Evolutionary conservation across 2,888 invertebrate species (phyloP), one percentile per base, ranked within the genome.

Genomic region (Auanema freiburgensis): DNA sequence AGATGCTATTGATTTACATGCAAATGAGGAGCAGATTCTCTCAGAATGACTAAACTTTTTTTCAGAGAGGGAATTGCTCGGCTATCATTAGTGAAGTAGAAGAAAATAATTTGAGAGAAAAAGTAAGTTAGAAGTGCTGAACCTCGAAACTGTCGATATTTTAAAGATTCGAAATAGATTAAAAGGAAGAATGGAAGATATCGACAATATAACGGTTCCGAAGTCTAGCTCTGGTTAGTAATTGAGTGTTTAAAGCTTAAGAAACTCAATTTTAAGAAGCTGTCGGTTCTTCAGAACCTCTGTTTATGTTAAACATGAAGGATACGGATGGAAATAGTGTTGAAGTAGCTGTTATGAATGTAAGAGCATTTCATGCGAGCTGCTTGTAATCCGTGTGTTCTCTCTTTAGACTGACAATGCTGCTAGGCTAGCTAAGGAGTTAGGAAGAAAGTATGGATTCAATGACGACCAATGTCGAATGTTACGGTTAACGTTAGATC

Each of bases 391-490:
- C 33, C 33, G 8, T 33, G 33, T 8, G 5, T 21, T 40, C 42
- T 12, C 44, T n/a, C 69, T 74, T 18, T 63, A 76, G 76, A 67
- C 63, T 12, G 71, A 72, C 23, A 68, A 67, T 59, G 66, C 76
- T 1, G 74, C 76, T 14, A 64, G 72, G 23, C 46, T 74, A 0
- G 65, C 76, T 2, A 76, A 76, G 50, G 41, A 54, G 0, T 49
- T 76, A 1, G 60, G 66, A 12, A 62, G 72, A n/a, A 59, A 71
- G 43, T 54, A 73, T 60, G 60, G 62, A 24, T 72, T 73, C 52
- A 65, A 63, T 46, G 76, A 77, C 33, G 60, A 63, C 1, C 72
- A 74, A 54, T 74, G 73, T 41, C 69, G 77, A 54, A 65, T 66
- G 23, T 60, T 77, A 1, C 65, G 77, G 16, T 16, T 69, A 10